Base-by-base conservation (phyloP, 92 coral and sea anemone genomes). In the Galaxea fascicularis region DNA sequence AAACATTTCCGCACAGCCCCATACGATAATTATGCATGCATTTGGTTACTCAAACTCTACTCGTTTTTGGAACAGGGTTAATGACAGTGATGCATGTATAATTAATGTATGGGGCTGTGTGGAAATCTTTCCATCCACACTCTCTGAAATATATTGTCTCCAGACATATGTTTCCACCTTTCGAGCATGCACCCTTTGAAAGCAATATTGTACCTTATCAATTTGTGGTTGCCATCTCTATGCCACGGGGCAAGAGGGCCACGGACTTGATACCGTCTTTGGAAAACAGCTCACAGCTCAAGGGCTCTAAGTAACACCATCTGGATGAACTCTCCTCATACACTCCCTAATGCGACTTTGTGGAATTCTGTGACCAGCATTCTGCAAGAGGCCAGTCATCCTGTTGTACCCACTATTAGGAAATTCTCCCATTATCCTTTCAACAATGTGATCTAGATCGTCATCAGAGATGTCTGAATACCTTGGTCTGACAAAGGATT, bases 331-430 rank as follows among this genome's bases (percentile, higher is more conserved):
- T 69, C 74, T 69, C 53, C 53, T 39, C 74, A 69, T 69, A 20
- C 74, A 16, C 74, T 69, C 74, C 74, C 74, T 69, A 11, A 69
- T 69, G 74, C 74, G 74, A 17, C 20, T 69, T 63, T 71, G 86
- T 71, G 71, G 86, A 71, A 82, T 71, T 71, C 86, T 56, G 54
- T 72, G 65, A 58, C 76, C 86, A 54, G 86, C 86, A 87, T 65
- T 80, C 87, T 57, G 49, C 87, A 80, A 62, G 64, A 79, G 79
- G 63, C 90, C 87, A 82, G 87, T 87, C 87, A 82, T 82, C 64
- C 87, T 80, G 83, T 76, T 73, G 82, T 80, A 81, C 45, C 91
- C 91, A 73, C 91, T 71, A 58, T 87, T 87, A 49, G 87, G 91
- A 71, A 87, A 87, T 25, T 87, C 51, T 69, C 87, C 64, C 90